Conservation (phyloP, 2,888 invertebrate species). For the Cantharis rustica region DNA sequence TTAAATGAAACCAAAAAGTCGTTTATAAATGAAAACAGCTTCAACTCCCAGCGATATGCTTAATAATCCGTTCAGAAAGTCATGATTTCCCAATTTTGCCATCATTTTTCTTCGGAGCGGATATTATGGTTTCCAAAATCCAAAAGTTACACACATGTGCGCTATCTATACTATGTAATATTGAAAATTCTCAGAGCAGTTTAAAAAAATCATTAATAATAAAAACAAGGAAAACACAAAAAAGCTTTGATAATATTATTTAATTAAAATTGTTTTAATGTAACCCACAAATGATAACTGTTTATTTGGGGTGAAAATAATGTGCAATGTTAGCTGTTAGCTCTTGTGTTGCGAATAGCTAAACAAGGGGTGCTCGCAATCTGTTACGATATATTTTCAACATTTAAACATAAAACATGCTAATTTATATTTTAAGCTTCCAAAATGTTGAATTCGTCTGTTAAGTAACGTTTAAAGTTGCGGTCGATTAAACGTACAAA, state of each 20-base stretch:
- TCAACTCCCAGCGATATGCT: not conserved
- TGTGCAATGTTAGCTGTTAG: slow-evolving; percentile 5
- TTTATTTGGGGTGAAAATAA: slow-evolving; percentile 4
- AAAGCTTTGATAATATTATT: not conserved
- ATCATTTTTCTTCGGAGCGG: not conserved
- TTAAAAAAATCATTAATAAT: not conserved
- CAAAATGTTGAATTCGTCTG: not conserved
- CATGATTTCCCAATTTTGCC: not conserved
- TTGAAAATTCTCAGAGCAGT: not conserved
- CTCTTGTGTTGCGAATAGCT: slow-evolving; percentile 4
- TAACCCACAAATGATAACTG: not conserved
- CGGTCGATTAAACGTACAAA: not conserved
- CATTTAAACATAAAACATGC: slow-evolving; percentile 11
- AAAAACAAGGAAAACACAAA: not conserved
- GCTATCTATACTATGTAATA: not conserved
- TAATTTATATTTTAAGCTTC: slow-evolving; percentile 5
- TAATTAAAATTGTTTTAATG: not conserved
- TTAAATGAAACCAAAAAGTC: not conserved
- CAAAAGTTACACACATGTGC: not conserved
- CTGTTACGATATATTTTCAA: slow-evolving; percentile 10
- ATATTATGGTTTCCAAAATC: not conserved
- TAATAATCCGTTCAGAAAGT: not conserved
- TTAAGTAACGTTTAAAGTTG: slow-evolving; percentile 3
- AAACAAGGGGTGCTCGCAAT: slow-evolving; percentile 3
- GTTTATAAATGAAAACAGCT: not conserved